A percentile compares a stretch with the other conserved stretches of the same genome.
Evolutionary conservation across 2,888 invertebrate genomes (phyloP).

Genomic region (Yponomeuta sedellus): DNA sequence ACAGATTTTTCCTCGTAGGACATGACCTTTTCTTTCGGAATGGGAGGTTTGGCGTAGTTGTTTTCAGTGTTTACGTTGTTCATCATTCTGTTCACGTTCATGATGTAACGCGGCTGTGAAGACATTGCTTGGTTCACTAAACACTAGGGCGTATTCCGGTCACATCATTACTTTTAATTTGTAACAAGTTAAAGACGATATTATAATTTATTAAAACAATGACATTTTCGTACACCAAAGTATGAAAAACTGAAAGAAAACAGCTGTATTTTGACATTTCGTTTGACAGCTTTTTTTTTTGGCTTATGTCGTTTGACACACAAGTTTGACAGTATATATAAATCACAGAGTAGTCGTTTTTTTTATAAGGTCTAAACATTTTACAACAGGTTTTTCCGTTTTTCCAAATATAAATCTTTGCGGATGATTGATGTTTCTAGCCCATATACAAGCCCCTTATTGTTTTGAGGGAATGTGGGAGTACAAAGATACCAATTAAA

Average conservation of each 20-base stretch:
- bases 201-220: neutral
- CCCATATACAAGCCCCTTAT: too few species aligned
- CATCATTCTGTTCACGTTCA: slow-evolving; percentile 38
- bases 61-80: slow-evolving; percentile 26
- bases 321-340: neutral
- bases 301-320: too few species aligned
- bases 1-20: slow-evolving; percentile 69
- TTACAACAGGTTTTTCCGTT: too few species aligned
- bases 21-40: slow-evolving; percentile 58
- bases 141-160: neutral
- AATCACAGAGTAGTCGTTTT: neutral
- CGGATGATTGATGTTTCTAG: too few species aligned
- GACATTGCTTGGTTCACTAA: slow-evolving; percentile 29
- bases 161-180: neutral
- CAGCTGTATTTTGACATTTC: neutral
- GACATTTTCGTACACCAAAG: neutral
- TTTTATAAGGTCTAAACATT: too few species aligned
- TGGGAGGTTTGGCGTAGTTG: slow-evolving; percentile 35
- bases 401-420: too few species aligned
- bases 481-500: neutral
- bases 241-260: neutral
- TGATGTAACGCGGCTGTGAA: slow-evolving; percentile 38
- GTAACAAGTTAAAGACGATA: neutral
- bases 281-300: neutral
- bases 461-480: neutral